These are phyloP conservation scores for Folsomia manolachei DNA, from an alignment of 2,888 invertebrate genomes.

Conservation along the genomic window DNA sequence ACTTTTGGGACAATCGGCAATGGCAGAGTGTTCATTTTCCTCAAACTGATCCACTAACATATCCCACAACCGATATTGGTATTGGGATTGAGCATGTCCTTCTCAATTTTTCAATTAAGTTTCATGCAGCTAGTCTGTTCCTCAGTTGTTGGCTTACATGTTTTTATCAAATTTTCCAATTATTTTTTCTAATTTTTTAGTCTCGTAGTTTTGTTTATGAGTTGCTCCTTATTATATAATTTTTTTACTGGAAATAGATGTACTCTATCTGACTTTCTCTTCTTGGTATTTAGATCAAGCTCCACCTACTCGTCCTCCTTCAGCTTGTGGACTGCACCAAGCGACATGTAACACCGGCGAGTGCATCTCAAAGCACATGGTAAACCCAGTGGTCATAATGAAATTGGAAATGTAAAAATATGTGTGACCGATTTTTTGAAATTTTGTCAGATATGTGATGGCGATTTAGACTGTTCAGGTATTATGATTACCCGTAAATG, in stretches of 20 bases:
- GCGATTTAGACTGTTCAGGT: conserved; percentile 60
- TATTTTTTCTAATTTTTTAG: background rate
- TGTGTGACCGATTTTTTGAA: background rate
- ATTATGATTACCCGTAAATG: too few relatives aligned
- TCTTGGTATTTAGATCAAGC: conserved; percentile 52
- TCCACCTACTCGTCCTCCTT: conserved; percentile 57
- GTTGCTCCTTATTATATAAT: background rate
- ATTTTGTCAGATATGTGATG: conserved; percentile 54
- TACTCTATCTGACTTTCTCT: conserved; percentile 11
- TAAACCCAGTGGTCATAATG: too few relatives aligned
- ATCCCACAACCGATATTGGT: conserved; percentile 45
- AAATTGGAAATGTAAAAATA: too few relatives aligned
- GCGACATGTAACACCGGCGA: conserved; percentile 88
- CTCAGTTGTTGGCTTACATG: background rate
- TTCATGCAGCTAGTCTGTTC: background rate
- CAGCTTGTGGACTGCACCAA: conserved; percentile 66
- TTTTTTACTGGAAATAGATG: conserved; percentile 7
- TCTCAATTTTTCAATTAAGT: background rate
- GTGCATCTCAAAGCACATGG: conserved; percentile 75
- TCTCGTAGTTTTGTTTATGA: background rate
- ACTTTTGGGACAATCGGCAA: conserved; percentile 45
- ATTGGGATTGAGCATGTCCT: too few relatives aligned
- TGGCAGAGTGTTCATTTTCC: conserved; percentile 46
- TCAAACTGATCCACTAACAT: conserved; percentile 45
- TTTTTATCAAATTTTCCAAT: too few relatives aligned